Evolutionary conservation across 2,113 vertebrate genomes (phyloP), one percentile per base, ranked within the genome.

Genomic region (Acanthisitta chloris): DNA sequence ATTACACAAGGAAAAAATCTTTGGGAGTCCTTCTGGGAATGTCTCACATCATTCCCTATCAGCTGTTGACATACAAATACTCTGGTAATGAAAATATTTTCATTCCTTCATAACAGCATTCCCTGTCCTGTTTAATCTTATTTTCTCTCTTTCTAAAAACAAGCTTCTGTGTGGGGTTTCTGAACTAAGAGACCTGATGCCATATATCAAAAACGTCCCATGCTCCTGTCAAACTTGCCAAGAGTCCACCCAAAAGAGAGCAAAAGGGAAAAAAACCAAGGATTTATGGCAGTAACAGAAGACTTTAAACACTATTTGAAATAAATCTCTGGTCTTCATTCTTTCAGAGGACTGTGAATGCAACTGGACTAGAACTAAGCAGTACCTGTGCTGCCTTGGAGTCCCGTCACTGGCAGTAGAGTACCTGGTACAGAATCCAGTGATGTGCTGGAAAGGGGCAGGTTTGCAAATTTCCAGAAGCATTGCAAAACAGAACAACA

Each of bases 31-130:
- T 98, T 98, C 96, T 98, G 98, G 97, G 98, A 98, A 98, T 92
- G 97, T 86, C 97, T 98, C 98, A 97, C 90, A 91, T 93, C 95
- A 91, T 95, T 76, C 88, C 74, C 97, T 98, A 99, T 98, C 98
- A 98, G 97, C 97, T 99, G 98, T 99, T 99, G 98, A 99, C 98
- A 98, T 93, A 98, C 97, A 99, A 98, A 98, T 98, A 98, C 97
- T 97, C 97, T 97, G 54, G 96, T 97, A 98, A 98, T 97, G 98
- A 99, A 99, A 99, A 99, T 99, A 99, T 99, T 99, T 99, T 98
- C 98, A 98, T 98, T 99, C 98, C 97, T 97, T 97, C 92, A 96
- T 97, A 97, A 98, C 97, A 98, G 98, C 97, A 97, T 98, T 98
- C 97, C 97, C 96, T 96, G 97, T 98, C 97, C 97, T 97, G 95